phyloP scores from a whole-genome alignment of 2,113 vertebrate genomes.

The Salminus brasiliensis region DNA sequence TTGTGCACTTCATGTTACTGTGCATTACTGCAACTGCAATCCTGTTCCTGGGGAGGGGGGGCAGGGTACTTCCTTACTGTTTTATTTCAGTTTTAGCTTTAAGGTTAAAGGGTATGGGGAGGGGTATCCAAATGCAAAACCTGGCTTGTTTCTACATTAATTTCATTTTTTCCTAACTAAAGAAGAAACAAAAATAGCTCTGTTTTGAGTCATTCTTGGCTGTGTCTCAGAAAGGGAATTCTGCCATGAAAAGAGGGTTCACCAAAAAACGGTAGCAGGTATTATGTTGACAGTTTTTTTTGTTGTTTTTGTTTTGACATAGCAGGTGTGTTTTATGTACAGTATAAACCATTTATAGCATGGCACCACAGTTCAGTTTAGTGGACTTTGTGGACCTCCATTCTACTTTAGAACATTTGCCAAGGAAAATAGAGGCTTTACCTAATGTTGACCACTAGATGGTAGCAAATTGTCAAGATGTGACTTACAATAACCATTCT shows the following conservation, averaged over 20 bases:
- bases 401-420: neutral
- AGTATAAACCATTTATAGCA: neutral
- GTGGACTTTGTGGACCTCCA: no score
- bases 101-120: conserved; percentile 70
- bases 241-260: neutral
- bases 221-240: conserved; percentile 4
- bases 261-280: neutral
- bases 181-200: conserved; percentile 72
- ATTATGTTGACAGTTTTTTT: neutral
- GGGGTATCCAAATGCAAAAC: conserved; percentile 80
- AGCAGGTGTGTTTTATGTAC: neutral
- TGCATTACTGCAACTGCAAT: conserved; percentile 63
- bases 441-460: conserved; percentile 22
- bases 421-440: neutral
- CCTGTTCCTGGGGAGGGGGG: conserved; percentile 47
- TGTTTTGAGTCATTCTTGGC: conserved; percentile 69
- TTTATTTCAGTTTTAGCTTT: conserved; percentile 81
- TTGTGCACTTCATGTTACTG: conserved; percentile 79
- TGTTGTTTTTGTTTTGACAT: neutral
- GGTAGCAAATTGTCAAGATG: conserved; percentile 15
- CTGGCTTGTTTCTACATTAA: conserved; percentile 84
- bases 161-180: conserved; percentile 78
- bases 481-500: neutral
- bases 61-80: conserved; percentile 52
- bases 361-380: neutral